Evolutionary conservation across 2,888 invertebrate species (phyloP).

Genomic region (Cacoxenus indagator): DNA sequence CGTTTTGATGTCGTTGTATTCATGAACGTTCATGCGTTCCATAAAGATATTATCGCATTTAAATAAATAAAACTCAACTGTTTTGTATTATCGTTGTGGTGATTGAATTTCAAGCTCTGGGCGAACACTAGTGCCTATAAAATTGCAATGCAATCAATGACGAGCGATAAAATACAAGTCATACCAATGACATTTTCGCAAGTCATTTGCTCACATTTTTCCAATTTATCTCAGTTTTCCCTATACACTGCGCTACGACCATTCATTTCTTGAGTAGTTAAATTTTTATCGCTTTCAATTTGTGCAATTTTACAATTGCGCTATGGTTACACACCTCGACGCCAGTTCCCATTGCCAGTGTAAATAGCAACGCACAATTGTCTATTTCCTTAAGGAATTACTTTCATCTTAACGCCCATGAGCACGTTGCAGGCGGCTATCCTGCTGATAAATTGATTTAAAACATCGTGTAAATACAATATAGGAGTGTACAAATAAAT

Average conservation of each 20-base stretch:
- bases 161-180: neutral
- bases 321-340: neutral
- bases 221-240: neutral
- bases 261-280: neutral
- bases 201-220: neutral
- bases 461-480: slow-evolving; percentile 46
- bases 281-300: slow-evolving; percentile 16
- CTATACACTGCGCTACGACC: no score
- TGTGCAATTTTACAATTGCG: slow-evolving; percentile 5
- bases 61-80: no score
- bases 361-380: slow-evolving; percentile 19
- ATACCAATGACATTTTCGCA: neutral
- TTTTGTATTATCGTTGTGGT: no score
- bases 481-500: no score
- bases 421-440: slow-evolving; percentile 21
- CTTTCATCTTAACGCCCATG: slow-evolving; percentile 34
- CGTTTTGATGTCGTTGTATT: no score
- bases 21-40: no score
- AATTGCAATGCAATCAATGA: neutral
- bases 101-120: no score
- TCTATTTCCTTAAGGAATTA: slow-evolving; percentile 23
- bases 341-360: no score
- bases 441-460: slow-evolving; percentile 57
- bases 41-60: no score
- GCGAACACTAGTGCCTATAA: neutral